phyloP scores from a whole-genome alignment of 1,140 invertebrate species.

The Eulimnadia texana region DNA sequence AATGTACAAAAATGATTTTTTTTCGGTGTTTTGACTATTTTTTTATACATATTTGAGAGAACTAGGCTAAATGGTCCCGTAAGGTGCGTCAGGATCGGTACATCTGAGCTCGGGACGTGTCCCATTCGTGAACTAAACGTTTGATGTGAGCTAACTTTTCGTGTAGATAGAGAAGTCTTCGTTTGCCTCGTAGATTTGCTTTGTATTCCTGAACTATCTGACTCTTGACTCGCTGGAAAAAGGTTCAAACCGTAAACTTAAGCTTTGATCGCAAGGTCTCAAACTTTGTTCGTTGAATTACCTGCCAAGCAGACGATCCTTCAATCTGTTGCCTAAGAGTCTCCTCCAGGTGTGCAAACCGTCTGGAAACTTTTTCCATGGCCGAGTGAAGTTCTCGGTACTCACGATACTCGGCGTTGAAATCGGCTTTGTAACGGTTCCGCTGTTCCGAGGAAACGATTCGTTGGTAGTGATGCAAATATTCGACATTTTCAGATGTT shows the following conservation, averaged over 20 bases:
- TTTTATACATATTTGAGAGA: too few relatives aligned
- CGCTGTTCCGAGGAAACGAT: conserved; percentile 60
- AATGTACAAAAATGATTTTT: not conserved
- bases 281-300: conserved; percentile 20
- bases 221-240: conserved; percentile 44
- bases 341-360: conserved; percentile 56
- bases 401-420: conserved; percentile 67
- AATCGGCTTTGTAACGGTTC: conserved; percentile 71
- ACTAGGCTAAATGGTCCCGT: not conserved
- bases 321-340: conserved; percentile 38
- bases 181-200: conserved; percentile 57
- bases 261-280: not conserved
- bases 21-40: not conserved
- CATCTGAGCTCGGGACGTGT: conserved; percentile 26
- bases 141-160: conserved; percentile 82
- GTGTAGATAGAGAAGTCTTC: conserved; percentile 69
- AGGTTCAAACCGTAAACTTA: not conserved
- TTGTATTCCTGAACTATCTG: conserved; percentile 69
- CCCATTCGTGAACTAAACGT: conserved; percentile 64
- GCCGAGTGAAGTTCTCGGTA: conserved; percentile 58
- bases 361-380: conserved; percentile 57
- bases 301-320: conserved; percentile 36
- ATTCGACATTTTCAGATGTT: not conserved
- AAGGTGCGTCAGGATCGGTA: conserved; percentile 15
- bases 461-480: conserved; percentile 54